Base-by-base conservation (phyloP, 2,113 vertebrate species). In the Neodon shergylaensis region DNA sequence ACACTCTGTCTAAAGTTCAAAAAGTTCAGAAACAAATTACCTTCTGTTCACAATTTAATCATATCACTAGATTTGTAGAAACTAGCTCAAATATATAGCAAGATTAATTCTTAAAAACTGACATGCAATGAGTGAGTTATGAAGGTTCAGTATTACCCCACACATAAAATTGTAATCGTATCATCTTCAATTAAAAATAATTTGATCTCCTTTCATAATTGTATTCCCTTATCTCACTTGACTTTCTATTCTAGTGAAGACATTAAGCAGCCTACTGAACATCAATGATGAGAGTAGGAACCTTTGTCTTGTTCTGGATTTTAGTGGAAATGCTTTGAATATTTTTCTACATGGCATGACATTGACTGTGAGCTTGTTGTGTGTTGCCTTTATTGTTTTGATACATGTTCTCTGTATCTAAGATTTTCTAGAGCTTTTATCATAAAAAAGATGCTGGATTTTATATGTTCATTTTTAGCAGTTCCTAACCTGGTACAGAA, bases 401-500 rank as follows among this genome's bases (percentile, higher is more conserved):
- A 39, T 39, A n/a, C 21, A 42, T 82, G n/a, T 61, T 22, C 10
- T 82, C n/a, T 82, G 79, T 82, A 61, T 61, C 22, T 12, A 6
- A n/a, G 36, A 39, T 61, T 7, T 54, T 61, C 21, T 61, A 16
- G 36, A 82, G 58, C 36, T 61, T 39, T 22, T 39, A 39, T 82
- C 49, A 61, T 61, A 36, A 36, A 61, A 39, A 4, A 12, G 36
- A 26, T 14, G 3, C 12, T 82, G 52, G 36, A 26, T 61, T 61
- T 82, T 82, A 16, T 63, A 54, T 95, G 72, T 88, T 89, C 86
- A 90, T 95, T 97, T 97, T 96, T 58, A 91, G 87, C 61, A 86
- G 70, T 91, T 94, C 95, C 95, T 94, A 85, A 95, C 73, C 72
- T 91, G 91, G 61, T 88, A 9, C 21, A 95, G 77, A 90, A 83